phyloP scores from a whole-genome alignment of 2,888 invertebrate species.

The Drosophila rellima region DNA sequence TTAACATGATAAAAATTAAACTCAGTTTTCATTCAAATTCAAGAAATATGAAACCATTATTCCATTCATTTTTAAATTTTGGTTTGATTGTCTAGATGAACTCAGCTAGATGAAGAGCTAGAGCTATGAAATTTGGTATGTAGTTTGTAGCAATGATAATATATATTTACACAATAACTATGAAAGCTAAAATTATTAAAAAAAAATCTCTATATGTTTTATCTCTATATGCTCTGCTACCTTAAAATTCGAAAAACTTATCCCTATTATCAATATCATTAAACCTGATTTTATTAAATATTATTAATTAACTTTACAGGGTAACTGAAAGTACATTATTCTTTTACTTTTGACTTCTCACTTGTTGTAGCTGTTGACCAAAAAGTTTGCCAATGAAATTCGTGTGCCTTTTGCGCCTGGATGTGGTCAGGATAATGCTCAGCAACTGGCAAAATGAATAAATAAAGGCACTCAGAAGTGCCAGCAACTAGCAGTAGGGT shows the following conservation, averaged over 20 bases:
- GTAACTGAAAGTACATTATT: neutral
- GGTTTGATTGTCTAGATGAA: neutral
- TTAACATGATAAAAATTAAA: neutral
- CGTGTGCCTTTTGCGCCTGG: slow-evolving; percentile 32
- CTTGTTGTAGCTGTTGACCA: slow-evolving; percentile 9
- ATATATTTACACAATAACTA: neutral
- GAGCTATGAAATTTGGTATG: neutral
- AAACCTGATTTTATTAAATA: too few relatives aligned
- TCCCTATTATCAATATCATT: neutral
- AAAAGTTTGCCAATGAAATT: slow-evolving; percentile 65
- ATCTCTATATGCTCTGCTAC: too few relatives aligned
- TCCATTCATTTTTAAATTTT: neutral
- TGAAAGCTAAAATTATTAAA: neutral
- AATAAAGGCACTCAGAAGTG: slow-evolving; percentile 53
- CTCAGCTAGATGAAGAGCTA: neutral
- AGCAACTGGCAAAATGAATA: slow-evolving; percentile 55
- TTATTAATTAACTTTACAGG: neutral
- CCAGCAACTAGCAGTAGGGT: slow-evolving; percentile 3
- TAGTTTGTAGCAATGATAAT: neutral
- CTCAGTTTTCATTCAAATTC: neutral
- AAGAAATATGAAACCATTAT: neutral
- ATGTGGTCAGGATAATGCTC: slow-evolving; percentile 35
- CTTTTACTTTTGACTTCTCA: neutral
- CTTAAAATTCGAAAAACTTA: neutral
- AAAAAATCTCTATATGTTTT: too few relatives aligned